Conservation (phyloP, 2,113 vertebrate species). For the Catharus fuscescens region DNA sequence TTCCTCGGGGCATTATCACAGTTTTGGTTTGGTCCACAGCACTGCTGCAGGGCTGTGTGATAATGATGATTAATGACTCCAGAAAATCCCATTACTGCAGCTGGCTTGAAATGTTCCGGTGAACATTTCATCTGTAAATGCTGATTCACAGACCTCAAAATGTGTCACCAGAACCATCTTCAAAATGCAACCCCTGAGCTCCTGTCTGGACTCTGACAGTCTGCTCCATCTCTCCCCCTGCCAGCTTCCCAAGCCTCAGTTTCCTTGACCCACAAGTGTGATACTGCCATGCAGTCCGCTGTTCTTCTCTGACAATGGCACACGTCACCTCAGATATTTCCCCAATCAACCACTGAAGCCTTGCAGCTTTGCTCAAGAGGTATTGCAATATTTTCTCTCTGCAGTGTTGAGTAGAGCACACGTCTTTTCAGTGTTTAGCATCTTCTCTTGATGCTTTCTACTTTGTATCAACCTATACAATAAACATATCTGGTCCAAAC, state of each 20-base stretch:
- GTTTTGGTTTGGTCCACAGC: background rate
- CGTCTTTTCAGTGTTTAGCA: background rate
- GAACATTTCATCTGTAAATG: background rate
- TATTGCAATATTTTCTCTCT: background rate
- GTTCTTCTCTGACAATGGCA: fast-evolving
- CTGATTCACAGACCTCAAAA: background rate
- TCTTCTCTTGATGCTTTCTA: background rate
- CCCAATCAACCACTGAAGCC: background rate
- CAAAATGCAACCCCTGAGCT: background rate
- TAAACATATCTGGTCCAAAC: background rate
- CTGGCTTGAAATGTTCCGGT: background rate
- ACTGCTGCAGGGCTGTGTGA: background rate
- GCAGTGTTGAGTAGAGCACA: background rate
- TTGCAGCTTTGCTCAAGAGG: background rate
- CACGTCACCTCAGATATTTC: background rate
- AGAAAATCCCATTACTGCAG: slow-evolving; percentile 25
- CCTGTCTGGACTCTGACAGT: background rate
- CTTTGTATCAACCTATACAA: background rate
- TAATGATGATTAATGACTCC: slow-evolving; percentile 36
- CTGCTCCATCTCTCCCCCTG: background rate
- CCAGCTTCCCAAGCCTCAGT: background rate
- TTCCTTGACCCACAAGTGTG: background rate
- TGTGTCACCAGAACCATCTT: background rate
- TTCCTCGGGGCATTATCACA: background rate
- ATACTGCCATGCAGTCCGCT: background rate